phyloP scores from a whole-genome alignment of 1,140 invertebrate genomes.

The Macrotrachela quadricornifera region DNA sequence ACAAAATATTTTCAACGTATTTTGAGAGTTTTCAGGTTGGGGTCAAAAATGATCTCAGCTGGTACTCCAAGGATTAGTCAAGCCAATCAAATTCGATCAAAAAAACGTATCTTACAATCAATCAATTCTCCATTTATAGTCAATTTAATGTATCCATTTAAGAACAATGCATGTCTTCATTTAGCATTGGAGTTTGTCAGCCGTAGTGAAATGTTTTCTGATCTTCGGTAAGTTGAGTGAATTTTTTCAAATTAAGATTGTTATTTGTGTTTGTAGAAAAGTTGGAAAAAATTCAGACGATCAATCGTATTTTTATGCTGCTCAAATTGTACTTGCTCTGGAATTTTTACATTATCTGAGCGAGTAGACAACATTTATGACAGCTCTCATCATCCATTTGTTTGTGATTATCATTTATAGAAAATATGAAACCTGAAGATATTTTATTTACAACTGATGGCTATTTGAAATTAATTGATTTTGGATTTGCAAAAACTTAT shows the following conservation, averaged over 20 bases:
- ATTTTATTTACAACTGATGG: conserved; percentile 7
- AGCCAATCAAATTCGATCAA: conserved; percentile 5
- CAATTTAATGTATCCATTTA: conserved; percentile 12
- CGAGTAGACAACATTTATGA: too few relatives aligned
- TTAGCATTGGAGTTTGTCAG: conserved; percentile 96
- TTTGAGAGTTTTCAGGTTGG: too few relatives aligned
- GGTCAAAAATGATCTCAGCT: too few relatives aligned
- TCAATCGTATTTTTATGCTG: conserved; percentile 5
- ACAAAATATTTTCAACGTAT: too few relatives aligned
- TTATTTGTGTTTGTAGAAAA: too few relatives aligned
- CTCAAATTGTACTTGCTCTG: conserved; percentile 6
- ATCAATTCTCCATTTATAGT: conserved; percentile 8
- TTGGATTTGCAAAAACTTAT: conserved; percentile 97
- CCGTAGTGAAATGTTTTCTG: conserved; percentile 95
- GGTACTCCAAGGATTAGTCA: too few relatives aligned
- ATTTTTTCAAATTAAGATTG: too few relatives aligned
- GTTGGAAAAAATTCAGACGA: conserved; percentile 11
- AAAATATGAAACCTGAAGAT: conserved; percentile 11
- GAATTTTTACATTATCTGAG: conserved; percentile 8
- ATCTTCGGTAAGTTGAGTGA: conserved; percentile 78
- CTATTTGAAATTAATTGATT: conserved; percentile 49
- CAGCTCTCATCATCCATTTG: background rate
- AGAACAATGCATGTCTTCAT: conserved; percentile 92
- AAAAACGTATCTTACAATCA: conserved; percentile 6
- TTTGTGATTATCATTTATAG: conserved; percentile 5